Base-by-base conservation (phyloP, 2,888 invertebrate genomes). In the Dynastes hyllus region DNA sequence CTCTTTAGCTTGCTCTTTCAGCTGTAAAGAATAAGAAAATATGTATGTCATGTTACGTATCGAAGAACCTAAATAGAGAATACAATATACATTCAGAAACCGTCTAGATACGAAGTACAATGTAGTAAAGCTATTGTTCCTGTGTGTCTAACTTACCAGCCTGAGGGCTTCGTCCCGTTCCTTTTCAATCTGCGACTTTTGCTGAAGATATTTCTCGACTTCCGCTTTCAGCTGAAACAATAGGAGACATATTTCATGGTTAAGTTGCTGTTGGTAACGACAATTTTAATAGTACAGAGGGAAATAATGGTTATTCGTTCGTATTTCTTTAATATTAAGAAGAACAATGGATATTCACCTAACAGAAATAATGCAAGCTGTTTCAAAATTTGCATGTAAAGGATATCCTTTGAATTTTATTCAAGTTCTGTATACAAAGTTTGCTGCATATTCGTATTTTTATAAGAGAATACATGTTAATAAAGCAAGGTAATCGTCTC, bases 1-100 rank as follows among this genome's bases (percentile, higher is more conserved):
- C 83, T 92, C 91, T 79, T 89, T 90, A 5, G 92, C 91, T 84
- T 92, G 92, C 83, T 91, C 88, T 85, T 91, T 91, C 83, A 92
- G 86, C 90, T 91, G 87, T 80, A 90, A 79, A 61, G 45, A 58
- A 69, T 63, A 63, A 5, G 32, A 32, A 32, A 32, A 32, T 32
- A 32, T 32, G 32, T 32, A 32, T 32, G 32, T 32, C 29, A 32
- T 13, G 45, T 45, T 29, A 29, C 32, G 63, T 11, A 63, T 63
- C 9, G 13, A 13, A 27, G 29, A 32, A 5, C 22, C 8, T 55
- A 53, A 53, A 61, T 2, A 1, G 9, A 29, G 22, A 9, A 61
- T 9, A 27, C 22, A 6, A 13, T 63, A 29, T 55, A 55, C 22
- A 55, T 55, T 22, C 55, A 22, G 11, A 45, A 11, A 45, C 45